Percentiles rank a stretch among this genome's conserved stretches.
Conservation (phyloP, 2,888 invertebrate species). For the Tenthredo notha region DNA sequence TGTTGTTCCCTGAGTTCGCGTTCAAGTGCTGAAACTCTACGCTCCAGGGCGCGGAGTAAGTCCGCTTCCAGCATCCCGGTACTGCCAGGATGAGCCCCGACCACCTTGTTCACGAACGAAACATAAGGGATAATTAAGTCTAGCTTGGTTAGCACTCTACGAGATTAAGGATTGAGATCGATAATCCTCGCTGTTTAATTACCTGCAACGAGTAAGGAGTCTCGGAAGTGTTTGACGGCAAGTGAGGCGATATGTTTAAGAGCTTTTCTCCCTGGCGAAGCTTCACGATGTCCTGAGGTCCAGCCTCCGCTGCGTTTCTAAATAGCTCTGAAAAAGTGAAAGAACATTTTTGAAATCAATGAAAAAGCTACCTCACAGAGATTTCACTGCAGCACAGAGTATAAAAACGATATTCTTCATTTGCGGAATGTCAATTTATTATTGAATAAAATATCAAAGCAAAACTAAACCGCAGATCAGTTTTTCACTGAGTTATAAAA, state of each 20-base stretch:
- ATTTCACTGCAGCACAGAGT: no score
- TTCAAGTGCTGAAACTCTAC: slow-evolving; percentile 81
- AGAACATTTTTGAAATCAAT: not conserved
- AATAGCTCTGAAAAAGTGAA: slow-evolving; percentile 81
- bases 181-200: slow-evolving; percentile 56
- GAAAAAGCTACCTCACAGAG: not conserved
- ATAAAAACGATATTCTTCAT: no score
- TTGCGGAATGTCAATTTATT: no score
- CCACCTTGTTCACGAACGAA: slow-evolving; percentile 66
- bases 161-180: not conserved
- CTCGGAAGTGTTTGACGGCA: slow-evolving; percentile 81
- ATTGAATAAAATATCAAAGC: no score
- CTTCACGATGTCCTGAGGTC: slow-evolving; percentile 85
- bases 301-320: slow-evolving; percentile 84
- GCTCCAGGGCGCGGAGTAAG: slow-evolving; percentile 80
- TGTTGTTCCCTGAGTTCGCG: slow-evolving; percentile 79
- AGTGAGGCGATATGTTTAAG: slow-evolving; percentile 82
- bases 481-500: no score
- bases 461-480: no score
- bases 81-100: slow-evolving; percentile 74
- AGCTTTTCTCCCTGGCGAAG: slow-evolving; percentile 83
- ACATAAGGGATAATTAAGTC: not conserved
- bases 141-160: not conserved
- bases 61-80: slow-evolving; percentile 79
- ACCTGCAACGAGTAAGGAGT: slow-evolving; percentile 81